These are phyloP conservation scores for Myripristis murdjan DNA, from an alignment of 2,797 vertebrate species.

Conservation along the genomic window DNA sequence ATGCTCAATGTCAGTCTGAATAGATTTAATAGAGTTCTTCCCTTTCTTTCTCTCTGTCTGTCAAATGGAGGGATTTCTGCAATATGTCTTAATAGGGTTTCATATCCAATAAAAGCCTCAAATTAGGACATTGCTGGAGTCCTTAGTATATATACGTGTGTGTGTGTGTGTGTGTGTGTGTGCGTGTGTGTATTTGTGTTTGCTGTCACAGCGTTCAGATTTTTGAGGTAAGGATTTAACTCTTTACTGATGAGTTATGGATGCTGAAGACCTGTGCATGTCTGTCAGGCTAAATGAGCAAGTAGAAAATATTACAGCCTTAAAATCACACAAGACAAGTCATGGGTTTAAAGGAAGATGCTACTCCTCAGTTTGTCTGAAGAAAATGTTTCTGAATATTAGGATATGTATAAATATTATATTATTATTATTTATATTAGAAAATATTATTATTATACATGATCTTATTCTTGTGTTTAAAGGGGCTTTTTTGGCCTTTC, in stretches of 20 bases:
- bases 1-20: conserved; percentile 67
- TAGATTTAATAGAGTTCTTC: conserved; percentile 46
- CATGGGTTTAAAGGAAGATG: neutral
- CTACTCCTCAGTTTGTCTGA: conserved; percentile 4
- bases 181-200: no score
- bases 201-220: neutral
- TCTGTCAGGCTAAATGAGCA: conserved; percentile 1
- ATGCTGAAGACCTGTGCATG: neutral
- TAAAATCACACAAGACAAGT: neutral
- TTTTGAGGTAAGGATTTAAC: neutral
- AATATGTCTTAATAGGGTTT: conserved; percentile 9
- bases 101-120: neutral
- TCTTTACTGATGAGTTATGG: neutral
- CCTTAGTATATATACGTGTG: neutral
- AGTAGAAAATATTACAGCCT: conserved; percentile 5
- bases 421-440: no score
- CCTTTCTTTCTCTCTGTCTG: conserved; percentile 36
- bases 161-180: no score
- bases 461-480: no score
- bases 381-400: conserved; percentile 2
- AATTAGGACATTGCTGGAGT: neutral
- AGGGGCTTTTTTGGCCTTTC: no score
- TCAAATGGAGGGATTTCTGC: conserved; percentile 42
- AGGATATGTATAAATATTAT: conserved; percentile 2
- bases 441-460: no score